Evolutionary conservation across 2,888 invertebrate genomes (phyloP).

Genomic region (Globia sparganii): DNA sequence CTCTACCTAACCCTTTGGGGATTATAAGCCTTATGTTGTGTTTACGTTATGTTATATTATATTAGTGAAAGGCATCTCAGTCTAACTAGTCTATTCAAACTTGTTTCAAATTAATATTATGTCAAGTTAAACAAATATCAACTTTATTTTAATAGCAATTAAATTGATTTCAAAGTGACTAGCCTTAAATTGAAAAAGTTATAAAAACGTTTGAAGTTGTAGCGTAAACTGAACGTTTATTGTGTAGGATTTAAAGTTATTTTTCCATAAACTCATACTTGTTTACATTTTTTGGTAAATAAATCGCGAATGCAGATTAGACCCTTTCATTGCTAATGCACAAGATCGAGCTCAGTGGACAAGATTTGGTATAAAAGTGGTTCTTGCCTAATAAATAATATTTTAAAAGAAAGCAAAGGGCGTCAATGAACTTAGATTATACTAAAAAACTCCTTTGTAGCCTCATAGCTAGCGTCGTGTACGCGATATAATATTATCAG

Average conservation of each 20-base stretch:
- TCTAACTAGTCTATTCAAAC: no score
- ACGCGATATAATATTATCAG: conserved; percentile 44
- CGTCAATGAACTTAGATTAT: not conserved
- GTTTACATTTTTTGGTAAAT: no score
- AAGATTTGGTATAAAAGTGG: not conserved
- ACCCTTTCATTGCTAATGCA: not conserved
- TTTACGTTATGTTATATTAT: not conserved
- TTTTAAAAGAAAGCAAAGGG: not conserved
- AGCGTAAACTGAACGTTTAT: no score
- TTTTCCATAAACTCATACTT: no score
- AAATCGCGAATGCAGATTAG: no score
- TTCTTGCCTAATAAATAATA: not conserved
- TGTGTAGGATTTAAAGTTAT: no score
- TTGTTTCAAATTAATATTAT: no score
- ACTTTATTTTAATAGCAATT: no score
- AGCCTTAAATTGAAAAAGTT: no score
- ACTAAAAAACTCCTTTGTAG: conserved; percentile 7
- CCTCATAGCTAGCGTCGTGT: not conserved
- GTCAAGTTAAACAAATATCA: no score
- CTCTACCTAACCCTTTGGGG: not conserved
- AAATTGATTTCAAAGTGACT: no score
- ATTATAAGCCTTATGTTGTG: not conserved
- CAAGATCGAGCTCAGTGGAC: not conserved
- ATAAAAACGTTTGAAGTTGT: no score
- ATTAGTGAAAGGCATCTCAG: not conserved